phyloP scores from a whole-genome alignment of 1,140 invertebrate genomes.

The Drosophila serrata region DNA sequence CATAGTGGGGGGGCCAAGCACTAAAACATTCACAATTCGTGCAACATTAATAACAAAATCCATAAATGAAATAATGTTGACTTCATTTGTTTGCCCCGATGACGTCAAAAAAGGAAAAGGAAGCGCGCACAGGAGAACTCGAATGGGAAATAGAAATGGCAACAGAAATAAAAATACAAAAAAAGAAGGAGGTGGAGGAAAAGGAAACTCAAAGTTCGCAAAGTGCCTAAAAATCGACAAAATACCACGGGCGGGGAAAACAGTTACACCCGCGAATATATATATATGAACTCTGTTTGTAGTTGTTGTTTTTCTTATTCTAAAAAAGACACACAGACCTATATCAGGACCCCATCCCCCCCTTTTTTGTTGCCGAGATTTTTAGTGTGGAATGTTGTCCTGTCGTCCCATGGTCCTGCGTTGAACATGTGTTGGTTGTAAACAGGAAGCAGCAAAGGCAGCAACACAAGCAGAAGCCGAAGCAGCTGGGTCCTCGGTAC shows the following conservation, averaged over 20 bases:
- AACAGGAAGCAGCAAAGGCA: slow-evolving; percentile 65
- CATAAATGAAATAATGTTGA: slow-evolving; percentile 83
- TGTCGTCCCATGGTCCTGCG: slow-evolving; percentile 4
- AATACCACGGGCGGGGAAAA: slow-evolving; percentile 17
- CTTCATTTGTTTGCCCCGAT: slow-evolving; percentile 75
- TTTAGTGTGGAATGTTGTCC: slow-evolving; percentile 40
- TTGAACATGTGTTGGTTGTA: slow-evolving; percentile 81
- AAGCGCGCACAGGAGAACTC: slow-evolving; percentile 17
- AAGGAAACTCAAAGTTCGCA: slow-evolving; percentile 43
- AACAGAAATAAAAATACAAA: slow-evolving; percentile 38
- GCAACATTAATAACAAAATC: slow-evolving; percentile 82
- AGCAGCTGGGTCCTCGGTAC: slow-evolving; percentile 38
- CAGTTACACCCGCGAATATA: slow-evolving; percentile 11
- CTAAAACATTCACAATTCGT: slow-evolving; percentile 42
- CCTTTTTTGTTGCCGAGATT: slow-evolving; percentile 23
- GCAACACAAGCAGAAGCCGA: slow-evolving; percentile 27
- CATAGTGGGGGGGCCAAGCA: slow-evolving; percentile 6
- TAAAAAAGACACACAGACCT: slow-evolving; percentile 58
- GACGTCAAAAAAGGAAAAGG: slow-evolving; percentile 68
- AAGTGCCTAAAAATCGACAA: slow-evolving; percentile 39
- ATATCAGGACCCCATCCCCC: slow-evolving; percentile 19
- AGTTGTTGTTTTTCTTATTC: not conserved
- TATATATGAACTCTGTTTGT: not conserved
- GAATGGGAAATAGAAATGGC: slow-evolving; percentile 51
- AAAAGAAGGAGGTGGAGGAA: too few relatives aligned